phyloP scores from a whole-genome alignment of 1,140 invertebrate species.

The Brevipalpus yothersi region DNA sequence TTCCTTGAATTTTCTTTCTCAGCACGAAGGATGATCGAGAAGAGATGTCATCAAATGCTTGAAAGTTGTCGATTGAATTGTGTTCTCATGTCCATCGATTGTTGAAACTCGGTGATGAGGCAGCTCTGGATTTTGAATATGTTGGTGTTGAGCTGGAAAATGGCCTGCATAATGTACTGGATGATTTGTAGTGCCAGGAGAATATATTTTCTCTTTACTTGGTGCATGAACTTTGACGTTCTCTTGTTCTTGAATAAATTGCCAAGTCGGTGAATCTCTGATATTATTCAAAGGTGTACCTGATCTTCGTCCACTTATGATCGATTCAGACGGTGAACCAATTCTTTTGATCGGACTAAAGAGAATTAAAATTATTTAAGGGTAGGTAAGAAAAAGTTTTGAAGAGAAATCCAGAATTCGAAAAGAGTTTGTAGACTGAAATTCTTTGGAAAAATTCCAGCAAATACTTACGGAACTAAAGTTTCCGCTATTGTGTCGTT shows the following conservation, averaged over 20 bases:
- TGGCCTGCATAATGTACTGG: too few relatives aligned
- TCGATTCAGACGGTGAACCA: not conserved
- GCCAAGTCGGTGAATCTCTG: constrained; percentile 13
- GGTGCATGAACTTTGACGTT: not conserved
- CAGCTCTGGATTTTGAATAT: too few relatives aligned
- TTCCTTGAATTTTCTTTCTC: too few relatives aligned
- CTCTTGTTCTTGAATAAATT: constrained; percentile 7
- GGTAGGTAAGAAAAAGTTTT: too few relatives aligned
- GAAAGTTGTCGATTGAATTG: not conserved
- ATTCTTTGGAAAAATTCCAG: not conserved
- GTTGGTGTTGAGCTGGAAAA: too few relatives aligned
- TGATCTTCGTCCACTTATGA: not conserved
- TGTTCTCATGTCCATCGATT: not conserved
- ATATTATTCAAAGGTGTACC: constrained; percentile 11
- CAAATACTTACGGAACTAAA: constrained; percentile 9
- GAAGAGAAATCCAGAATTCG: too few relatives aligned
- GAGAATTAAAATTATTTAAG: not conserved
- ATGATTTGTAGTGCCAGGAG: not conserved
- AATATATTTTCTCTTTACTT: not conserved
- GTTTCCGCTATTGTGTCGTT: constrained; percentile 21
- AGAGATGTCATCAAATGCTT: not conserved
- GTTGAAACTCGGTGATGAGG: not conserved
- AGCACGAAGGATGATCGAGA: not conserved
- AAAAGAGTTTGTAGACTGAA: too few relatives aligned
- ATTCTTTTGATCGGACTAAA: not conserved